Evolutionary conservation across 2,888 invertebrate species (phyloP), one percentile per base, ranked within the genome.

Genomic region (Meta bourneti): DNA sequence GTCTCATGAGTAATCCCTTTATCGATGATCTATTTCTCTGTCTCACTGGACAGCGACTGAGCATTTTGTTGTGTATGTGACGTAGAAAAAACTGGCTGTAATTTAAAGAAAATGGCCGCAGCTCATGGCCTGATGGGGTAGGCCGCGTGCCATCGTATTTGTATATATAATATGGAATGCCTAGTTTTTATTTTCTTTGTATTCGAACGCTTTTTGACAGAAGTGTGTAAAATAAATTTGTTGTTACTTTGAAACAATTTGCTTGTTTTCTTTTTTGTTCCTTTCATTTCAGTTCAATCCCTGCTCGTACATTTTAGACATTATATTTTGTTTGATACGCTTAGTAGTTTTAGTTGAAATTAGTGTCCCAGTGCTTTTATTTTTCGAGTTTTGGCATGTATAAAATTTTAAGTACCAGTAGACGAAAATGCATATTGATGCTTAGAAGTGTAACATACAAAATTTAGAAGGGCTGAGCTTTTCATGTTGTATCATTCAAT

Each of bases 121-220:
- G 54, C 20, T 71, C 11, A 49, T 8, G 13, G 48, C 82, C 74
- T 83, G 74, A 49, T 49, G 7, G 51, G 9, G 49, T 11, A 72
- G 61, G 79, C 74, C 48, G 54, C 71, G 77, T 54, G 71, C 78
- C 78, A 83, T 74, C 19, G 71, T 19, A 70, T 51, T 69, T 86
- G 90, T 91, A 90, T n/a, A 90, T 91, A 86, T 34, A 82, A 48
- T 84, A 69, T 84, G 80, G 81, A 85, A 34, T 82, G 90, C 80
- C 70, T 86, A 86, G 77, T 89, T 85, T 81, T 90, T 84, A 54
- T 48, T 71, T 89, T 90, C 72, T 74, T 75, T 91, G 90, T 91
- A 91, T 69, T 72, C 82, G 34, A 72, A 71, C 19, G 75, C 52
- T 78, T 34, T 34, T 80, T 75, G 82, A 70, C 49, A 61, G 48